phyloP scores from a whole-genome alignment of 2,797 vertebrate genomes.

The Typhlichthys subterraneus region DNA sequence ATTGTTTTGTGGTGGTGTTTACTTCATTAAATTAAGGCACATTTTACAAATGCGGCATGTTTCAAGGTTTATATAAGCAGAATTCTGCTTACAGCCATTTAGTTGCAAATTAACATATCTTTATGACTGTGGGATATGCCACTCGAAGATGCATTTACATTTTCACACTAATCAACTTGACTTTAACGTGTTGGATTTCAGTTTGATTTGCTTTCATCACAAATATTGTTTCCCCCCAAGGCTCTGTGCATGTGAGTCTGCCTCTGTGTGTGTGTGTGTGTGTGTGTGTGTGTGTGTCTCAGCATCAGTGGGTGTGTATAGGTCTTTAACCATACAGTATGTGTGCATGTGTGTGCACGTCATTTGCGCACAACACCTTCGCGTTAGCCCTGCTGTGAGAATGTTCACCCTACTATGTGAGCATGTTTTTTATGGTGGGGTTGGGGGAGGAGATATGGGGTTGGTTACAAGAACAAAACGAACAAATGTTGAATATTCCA shows the following conservation, averaged over 20 bases:
- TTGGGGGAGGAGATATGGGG: not conserved
- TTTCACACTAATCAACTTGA: conserved; percentile 81
- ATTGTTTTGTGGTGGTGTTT: conserved; percentile 79
- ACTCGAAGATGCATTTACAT: conserved; percentile 73
- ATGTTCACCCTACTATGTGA: conserved; percentile 14
- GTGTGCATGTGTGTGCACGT: conserved; percentile 30
- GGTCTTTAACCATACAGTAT: conserved; percentile 1
- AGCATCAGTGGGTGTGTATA: conserved; percentile 2
- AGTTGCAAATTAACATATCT: conserved; percentile 78
- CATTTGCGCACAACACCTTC: conserved; percentile 58
- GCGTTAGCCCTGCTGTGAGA: conserved; percentile 56
- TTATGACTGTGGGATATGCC: conserved; percentile 78
- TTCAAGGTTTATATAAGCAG: conserved; percentile 80
- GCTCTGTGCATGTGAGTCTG: conserved; percentile 49
- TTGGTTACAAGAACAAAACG: conserved; percentile 73
- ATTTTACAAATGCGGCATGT: conserved; percentile 72
- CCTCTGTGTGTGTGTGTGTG: conserved; percentile 32
- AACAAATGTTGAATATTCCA: conserved; percentile 82
- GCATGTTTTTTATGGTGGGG: conserved; percentile 2
- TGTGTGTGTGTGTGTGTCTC: conserved; percentile 11
- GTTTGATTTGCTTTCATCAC: conserved; percentile 81
- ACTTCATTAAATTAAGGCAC: conserved; percentile 77
- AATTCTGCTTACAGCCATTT: conserved; percentile 74
- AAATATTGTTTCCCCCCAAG: conserved; percentile 74
- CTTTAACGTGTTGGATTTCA: conserved; percentile 80